Percentiles rank a stretch among this genome's conserved stretches.
Conservation (phyloP, 2,888 invertebrate species). For the Tipula confusa region DNA sequence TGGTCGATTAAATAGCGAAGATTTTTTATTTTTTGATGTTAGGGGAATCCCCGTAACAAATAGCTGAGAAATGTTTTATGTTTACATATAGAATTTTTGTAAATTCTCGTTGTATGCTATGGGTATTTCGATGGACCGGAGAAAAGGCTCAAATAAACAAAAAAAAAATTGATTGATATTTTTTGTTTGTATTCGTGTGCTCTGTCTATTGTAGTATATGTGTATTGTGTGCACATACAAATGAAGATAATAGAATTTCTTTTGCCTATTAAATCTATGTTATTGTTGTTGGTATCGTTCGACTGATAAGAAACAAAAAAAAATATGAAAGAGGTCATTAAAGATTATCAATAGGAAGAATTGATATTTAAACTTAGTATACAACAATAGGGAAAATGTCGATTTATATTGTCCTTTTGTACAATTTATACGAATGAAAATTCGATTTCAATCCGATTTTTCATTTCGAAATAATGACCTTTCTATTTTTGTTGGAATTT, state of each 20-base stretch:
- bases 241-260: background rate
- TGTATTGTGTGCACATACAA: background rate
- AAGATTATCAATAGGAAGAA: background rate
- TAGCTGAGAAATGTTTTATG: background rate
- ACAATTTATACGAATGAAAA: background rate
- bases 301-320: background rate
- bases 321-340: conserved; percentile 25
- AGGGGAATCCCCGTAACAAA: background rate
- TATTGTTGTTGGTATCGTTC: background rate
- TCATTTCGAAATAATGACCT: background rate
- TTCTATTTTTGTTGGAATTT: background rate
- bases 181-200: background rate
- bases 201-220: background rate
- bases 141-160: background rate
- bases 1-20: background rate
- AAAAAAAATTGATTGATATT: background rate
- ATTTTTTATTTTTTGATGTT: background rate
- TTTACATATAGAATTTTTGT: background rate
- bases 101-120: background rate
- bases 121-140: background rate
- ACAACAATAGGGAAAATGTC: background rate
- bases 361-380: conserved; percentile 4
- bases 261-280: background rate
- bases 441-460: background rate
- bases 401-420: background rate